Base-by-base conservation (phyloP, 2,888 invertebrate species). In the Crematogaster levior region DNA sequence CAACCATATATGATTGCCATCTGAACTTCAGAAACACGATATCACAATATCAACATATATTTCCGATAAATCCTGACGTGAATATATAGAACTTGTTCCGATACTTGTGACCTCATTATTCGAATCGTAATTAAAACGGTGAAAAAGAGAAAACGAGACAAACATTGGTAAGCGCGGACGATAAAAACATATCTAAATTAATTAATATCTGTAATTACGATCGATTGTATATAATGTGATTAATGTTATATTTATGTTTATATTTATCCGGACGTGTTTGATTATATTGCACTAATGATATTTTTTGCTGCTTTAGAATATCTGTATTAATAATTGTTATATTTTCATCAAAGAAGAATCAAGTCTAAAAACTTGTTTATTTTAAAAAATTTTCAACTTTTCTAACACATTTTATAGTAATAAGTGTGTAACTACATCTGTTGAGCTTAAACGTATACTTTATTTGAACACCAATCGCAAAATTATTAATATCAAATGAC, bases 141-240 rank as follows among this genome's bases (percentile, higher is more conserved):
- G 5, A 73, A 48, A 61, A 24, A 34, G 34, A 48, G 12, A 48
- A 37, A 46, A 63, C 5, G 10, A 37, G 48, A 34, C 37, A 34
- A 18, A 34, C 21, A 21, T 10, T 9, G 3, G 12, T 34, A 34
- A 27, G 27, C 6, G 43, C 43, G 18, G 34, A 30, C 5, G 30
- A 46, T 21, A 73, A 74, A 58, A 61, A 74, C 24, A 61, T 21
- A 61, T 34, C 43, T 61, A 9, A 30, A 74, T 74, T 74, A 61
- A 74, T 61, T 43, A 43, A 60, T 60, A 61, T 74, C 9, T 43
- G 21, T 27, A 72, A 58, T 72, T 40, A 37, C 43, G 4, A 74
- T 61, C 5, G 61, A 15, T 46, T 46, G 21, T 18, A 18, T 34
- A 34, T 46, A 74, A 74, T 21, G 60, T 18, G n/a, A 73, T 60